Conservation (phyloP, 2,797 vertebrate species). For the Megalops cyprinoides region DNA sequence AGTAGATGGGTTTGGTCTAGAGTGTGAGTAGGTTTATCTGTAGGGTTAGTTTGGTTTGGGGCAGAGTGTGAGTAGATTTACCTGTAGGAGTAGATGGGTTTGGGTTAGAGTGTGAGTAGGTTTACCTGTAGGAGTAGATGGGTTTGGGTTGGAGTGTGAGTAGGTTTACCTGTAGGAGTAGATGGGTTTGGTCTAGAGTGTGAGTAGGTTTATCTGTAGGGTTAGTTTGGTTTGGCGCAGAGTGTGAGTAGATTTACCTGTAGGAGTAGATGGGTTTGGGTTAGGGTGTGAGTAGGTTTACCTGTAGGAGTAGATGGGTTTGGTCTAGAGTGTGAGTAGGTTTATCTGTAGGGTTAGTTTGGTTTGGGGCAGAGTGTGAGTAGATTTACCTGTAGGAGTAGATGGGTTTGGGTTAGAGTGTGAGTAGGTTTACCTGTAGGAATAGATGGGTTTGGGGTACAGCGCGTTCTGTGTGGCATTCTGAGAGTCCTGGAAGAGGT, state of each 20-base stretch:
- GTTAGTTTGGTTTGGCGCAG: constrained; percentile 81
- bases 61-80: constrained; percentile 51
- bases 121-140: neutral
- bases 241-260: constrained; percentile 74
- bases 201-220: constrained; percentile 85
- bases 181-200: neutral
- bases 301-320: neutral
- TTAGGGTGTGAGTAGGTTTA: neutral
- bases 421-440: constrained; percentile 84
- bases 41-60: constrained; percentile 88
- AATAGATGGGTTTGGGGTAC: neutral
- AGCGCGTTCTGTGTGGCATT: constrained; percentile 57
- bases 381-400: constrained; percentile 92
- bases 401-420: constrained; percentile 67
- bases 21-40: constrained; percentile 78
- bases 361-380: neutral
- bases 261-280: constrained; percentile 69
- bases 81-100: constrained; percentile 85
- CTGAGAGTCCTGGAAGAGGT: constrained; percentile 75
- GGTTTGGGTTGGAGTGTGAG: neutral
- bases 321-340: neutral
- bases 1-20: neutral
- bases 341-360: neutral
- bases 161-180: neutral
- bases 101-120: neutral